Base-by-base conservation (phyloP, 2,888 invertebrate genomes). In the Drosophila affinis region DNA sequence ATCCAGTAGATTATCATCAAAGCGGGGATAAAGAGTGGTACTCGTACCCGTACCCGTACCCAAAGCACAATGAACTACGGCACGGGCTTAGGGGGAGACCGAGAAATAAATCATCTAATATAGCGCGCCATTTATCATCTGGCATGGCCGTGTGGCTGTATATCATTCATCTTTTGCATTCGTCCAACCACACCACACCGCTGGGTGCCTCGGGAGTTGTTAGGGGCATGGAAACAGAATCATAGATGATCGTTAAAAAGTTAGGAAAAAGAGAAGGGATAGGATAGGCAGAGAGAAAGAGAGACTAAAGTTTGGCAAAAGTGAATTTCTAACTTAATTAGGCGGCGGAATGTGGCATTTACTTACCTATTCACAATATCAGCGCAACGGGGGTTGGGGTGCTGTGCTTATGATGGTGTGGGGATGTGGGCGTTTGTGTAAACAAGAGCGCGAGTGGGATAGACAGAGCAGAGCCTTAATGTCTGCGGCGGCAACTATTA, bases 51-150 rank as follows among this genome's bases (percentile, higher is more conserved):
- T 34, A 49, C 52, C 34, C 47, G 14, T 67, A 67, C 62, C 57
- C 58, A 57, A 62, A 48, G 82, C 82, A 73, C 86, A 85, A 81
- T 85, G 82, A 82, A 82, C 88, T 56, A 56, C 29, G 61, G 52
- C 49, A 29, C 14, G 64, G 52, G 70, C 60, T 53, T 29, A 27
- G n/a, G 52, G 71, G 57, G 48, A 46, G 62, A 51, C 52, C 49
- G 63, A 72, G 70, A 82, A 76, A 83, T 83, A 83, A 83, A 83
- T 89, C 86, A 89, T 83, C 87, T 83, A 83, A 83, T 89, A 79
- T 83, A 87, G 83, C 89, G 86, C 83, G 83, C 89, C 86, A 85
- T 85, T 85, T 85, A 85, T 85, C 84, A 85, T 82, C 79, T 77
- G 86, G 78, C 79, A 76, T 82, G 65, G 55, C 56, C 54, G 32